phyloP scores from a whole-genome alignment of 2,888 invertebrate species.

The Malacosoma neustria region DNA sequence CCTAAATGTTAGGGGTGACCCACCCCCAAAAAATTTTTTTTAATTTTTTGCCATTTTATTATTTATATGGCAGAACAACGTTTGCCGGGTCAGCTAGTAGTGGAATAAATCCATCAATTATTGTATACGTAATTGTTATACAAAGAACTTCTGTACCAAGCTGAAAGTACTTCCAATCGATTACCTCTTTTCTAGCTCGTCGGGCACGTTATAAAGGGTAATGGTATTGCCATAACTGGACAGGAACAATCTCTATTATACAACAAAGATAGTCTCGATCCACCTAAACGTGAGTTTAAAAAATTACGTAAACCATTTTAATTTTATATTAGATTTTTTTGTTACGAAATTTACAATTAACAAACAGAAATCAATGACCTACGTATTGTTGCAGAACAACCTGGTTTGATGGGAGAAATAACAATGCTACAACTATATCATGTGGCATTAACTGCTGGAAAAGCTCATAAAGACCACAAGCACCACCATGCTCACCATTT shows the following conservation, averaged over 20 bases:
- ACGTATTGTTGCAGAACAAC: conserved; percentile 53
- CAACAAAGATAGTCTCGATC: conserved; percentile 39
- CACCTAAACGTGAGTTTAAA: conserved; percentile 36
- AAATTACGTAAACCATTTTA: conserved; percentile 1
- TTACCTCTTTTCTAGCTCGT: conserved; percentile 73
- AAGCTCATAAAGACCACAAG: conserved; percentile 90
- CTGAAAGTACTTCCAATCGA: neutral
- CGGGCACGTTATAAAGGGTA: conserved; percentile 83
- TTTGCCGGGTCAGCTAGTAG: too few species aligned
- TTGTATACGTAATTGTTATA: too few species aligned
- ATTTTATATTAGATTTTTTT: conserved; percentile 1
- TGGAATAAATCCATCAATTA: too few species aligned
- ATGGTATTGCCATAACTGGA: conserved; percentile 84
- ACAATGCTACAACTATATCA: conserved; percentile 88
- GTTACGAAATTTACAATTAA: conserved; percentile 10
- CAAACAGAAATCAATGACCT: neutral
- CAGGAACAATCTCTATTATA: conserved; percentile 77
- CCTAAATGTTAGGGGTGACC: too few species aligned
- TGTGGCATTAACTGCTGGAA: conserved; percentile 88
- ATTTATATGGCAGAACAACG: too few species aligned
- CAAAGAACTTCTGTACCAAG: too few species aligned
- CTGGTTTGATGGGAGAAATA: conserved; percentile 82
- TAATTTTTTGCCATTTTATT: too few species aligned
- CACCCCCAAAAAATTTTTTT: too few species aligned
- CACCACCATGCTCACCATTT: conserved; percentile 90